Evolutionary conservation across 2,113 vertebrate genomes (phyloP).

Genomic region (Enhydra lutris): DNA sequence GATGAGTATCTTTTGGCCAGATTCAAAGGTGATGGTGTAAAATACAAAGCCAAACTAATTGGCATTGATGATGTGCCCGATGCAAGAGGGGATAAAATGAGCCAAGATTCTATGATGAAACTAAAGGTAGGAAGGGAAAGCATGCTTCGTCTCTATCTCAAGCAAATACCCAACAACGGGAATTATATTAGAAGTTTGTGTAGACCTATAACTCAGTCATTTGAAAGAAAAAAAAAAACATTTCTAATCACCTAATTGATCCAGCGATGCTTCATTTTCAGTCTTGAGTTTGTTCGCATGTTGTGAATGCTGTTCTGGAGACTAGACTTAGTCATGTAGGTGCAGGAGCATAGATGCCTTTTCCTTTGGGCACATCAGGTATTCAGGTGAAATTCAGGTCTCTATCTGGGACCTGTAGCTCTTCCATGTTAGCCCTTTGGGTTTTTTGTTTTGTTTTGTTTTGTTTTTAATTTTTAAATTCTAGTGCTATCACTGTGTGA

Average conservation of each 20-base stretch:
- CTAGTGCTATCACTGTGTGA: neutral
- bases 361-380: neutral
- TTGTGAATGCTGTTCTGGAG: neutral
- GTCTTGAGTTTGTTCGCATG: too few relatives aligned
- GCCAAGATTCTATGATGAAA: slow-evolving; percentile 99
- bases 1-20: slow-evolving; percentile 93
- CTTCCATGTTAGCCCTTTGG: neutral
- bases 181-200: neutral
- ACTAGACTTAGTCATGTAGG: neutral
- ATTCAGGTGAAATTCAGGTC: neutral
- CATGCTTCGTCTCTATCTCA: neutral
- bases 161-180: neutral
- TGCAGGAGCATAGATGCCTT: neutral
- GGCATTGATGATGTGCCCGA: slow-evolving; percentile 94
- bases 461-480: neutral
- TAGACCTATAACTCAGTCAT: neutral
- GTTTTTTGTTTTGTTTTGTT: neutral
- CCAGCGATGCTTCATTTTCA: neutral
- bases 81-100: slow-evolving; percentile 97
- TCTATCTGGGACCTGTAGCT: neutral
- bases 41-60: slow-evolving; percentile 97
- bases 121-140: slow-evolving; percentile 88
- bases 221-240: neutral
- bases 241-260: neutral
- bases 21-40: slow-evolving; percentile 95